Evolutionary conservation across 2,888 invertebrate species (phyloP).

Genomic region (Synanthedon myopaeformis): DNA sequence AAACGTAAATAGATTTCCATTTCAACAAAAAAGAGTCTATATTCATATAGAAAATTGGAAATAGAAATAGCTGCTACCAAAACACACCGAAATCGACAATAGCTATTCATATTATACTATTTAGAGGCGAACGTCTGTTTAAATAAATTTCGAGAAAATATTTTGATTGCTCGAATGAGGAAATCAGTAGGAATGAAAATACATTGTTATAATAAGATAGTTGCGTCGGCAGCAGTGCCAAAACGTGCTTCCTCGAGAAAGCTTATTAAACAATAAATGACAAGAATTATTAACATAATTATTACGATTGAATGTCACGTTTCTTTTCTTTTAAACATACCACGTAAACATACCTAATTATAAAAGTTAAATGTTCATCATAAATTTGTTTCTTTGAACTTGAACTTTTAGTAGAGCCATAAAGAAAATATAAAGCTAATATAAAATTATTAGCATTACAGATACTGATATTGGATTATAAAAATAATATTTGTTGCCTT

Average conservation of each 20-base stretch:
- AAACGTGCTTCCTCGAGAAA: constrained; percentile 37
- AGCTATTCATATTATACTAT: too few species aligned
- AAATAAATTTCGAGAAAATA: constrained; percentile 18
- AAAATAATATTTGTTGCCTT: too few species aligned
- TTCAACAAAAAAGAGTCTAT: too few species aligned
- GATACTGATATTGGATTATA: neutral
- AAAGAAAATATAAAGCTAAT: neutral
- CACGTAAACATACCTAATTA: neutral
- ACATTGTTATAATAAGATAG: constrained; percentile 43
- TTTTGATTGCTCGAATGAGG: constrained; percentile 21
- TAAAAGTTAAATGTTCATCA: too few species aligned
- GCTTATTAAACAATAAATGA: neutral
- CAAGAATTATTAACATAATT: neutral
- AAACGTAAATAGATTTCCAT: too few species aligned
- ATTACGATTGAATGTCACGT: neutral
- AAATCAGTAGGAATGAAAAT: constrained; percentile 28
- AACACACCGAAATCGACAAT: too few species aligned
- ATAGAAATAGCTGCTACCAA: too few species aligned
- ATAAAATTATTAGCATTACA: neutral
- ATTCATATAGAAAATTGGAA: too few species aligned
- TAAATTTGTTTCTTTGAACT: neutral
- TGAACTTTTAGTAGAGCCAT: neutral
- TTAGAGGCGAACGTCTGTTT: constrained; percentile 2
- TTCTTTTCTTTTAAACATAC: neutral
- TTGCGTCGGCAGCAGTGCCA: constrained; percentile 39